Conservation (phyloP, 2,797 vertebrate genomes). For the Selene dorsalis region DNA sequence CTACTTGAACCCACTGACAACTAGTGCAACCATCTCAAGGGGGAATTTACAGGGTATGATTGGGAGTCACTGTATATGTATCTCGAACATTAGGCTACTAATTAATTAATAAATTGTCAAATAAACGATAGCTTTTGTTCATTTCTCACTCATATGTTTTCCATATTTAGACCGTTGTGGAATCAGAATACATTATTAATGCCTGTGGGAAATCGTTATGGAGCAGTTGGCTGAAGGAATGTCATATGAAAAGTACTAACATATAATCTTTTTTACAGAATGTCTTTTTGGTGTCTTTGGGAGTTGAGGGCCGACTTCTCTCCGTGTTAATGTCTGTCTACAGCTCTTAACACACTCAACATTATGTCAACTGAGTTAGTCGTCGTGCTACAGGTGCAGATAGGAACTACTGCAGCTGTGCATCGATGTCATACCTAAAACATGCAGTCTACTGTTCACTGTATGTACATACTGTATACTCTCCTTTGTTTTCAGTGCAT, state of each 20-base stretch:
- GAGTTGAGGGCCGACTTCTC: not conserved
- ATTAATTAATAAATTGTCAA: not conserved
- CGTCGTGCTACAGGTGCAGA: slow-evolving; percentile 52
- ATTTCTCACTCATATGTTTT: not conserved
- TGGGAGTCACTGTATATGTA: not conserved
- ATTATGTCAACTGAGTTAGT: slow-evolving; percentile 31
- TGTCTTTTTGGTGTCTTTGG: not conserved
- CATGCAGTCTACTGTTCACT: slow-evolving; percentile 46
- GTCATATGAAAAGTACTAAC: not conserved
- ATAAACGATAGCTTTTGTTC: not conserved
- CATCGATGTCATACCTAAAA: slow-evolving; percentile 69
- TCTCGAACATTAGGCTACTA: not conserved
- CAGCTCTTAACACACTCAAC: not conserved
- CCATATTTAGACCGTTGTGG: not conserved
- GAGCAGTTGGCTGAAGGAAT: not conserved
- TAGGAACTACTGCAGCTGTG: slow-evolving; percentile 63
- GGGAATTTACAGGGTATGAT: not conserved
- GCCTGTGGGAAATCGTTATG: too few relatives aligned
- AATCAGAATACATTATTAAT: not conserved
- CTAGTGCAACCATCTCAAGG: not conserved
- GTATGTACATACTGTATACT: slow-evolving; percentile 15
- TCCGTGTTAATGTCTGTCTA: not conserved
- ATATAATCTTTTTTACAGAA: too few relatives aligned
- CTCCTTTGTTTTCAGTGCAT: slow-evolving; percentile 37
- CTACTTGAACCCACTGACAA: not conserved